Evolutionary conservation across 2,888 invertebrate genomes (phyloP), one percentile per base, ranked within the genome.

Genomic region (Melieria picta): DNA sequence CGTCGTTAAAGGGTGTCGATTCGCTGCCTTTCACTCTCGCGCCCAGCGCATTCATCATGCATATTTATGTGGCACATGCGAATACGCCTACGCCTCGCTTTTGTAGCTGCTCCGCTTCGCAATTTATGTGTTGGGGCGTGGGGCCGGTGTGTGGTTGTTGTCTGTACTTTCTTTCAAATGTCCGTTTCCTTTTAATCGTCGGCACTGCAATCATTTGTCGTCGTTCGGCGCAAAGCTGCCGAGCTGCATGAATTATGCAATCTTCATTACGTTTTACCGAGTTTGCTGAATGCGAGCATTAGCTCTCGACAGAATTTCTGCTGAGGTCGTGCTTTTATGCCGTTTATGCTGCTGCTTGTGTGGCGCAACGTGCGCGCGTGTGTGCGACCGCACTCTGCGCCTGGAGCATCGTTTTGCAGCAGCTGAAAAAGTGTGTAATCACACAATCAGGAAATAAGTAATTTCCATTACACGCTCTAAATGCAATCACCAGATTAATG

Each of bases 181-280:
- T 30, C 30, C 30, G 30, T 30, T 30, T 30, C 30, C 30, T 30
- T 30, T 30, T 30, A 30, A 30, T 30, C 30, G 30, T 30, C 2
- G 30, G 30, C 30, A 30, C 30, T 30, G 30, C 30, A 30, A 30
- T 30, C 30, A 56, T 56, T 56, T 65, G n/a, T 16, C 43, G 9
- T 10, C 56, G 47, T 16, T 56, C 16, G 46, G 30, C 30, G 30
- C n/a, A 55, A 46, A 45, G 13, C 46, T 62, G 50, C 50, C 5
- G 52, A 75, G 72, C 71, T 79, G 79, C 79, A 84, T 84, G 83
- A 82, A 81, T 84, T 84, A 84, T 84, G 83, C 84, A 85, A 80
- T 79, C 80, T 81, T 85, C 85, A 84, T 85, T 85, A 84, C 77
- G 76, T 75, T 79, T 78, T 77, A 77, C 77, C 77, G 78, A 74